Percentiles rank a stretch among this genome's conserved stretches.
These are phyloP conservation scores for Xiphophorus hellerii DNA, from an alignment of 2,113 vertebrate genomes.

Conservation along the genomic window DNA sequence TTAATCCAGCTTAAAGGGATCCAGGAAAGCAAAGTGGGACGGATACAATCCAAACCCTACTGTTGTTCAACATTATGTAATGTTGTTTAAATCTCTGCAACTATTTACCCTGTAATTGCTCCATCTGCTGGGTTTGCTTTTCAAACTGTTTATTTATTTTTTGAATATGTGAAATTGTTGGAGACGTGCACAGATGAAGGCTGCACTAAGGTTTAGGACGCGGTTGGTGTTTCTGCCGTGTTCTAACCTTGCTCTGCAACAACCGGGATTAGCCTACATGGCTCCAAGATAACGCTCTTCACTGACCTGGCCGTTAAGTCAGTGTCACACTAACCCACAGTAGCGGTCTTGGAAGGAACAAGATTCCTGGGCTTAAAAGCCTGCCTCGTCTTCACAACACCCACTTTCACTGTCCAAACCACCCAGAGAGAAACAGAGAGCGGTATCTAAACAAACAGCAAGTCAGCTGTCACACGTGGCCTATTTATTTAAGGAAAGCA, in stretches of 20 bases:
- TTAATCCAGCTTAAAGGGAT: neutral
- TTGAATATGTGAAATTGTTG: neutral
- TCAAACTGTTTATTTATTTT: neutral
- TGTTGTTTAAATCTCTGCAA: neutral
- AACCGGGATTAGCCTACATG: conserved; percentile 44
- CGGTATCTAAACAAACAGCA: conserved; percentile 35
- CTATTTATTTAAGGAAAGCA: conserved; percentile 76
- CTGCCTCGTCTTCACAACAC: neutral
- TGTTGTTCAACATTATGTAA: neutral
- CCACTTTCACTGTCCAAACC: conserved; percentile 6
- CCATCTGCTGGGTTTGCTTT: neutral
- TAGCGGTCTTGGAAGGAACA: conserved; percentile 17
- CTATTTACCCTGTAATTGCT: neutral
- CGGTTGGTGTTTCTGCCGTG: neutral
- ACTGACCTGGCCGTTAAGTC: conserved; percentile 31
- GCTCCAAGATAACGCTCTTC: neutral
- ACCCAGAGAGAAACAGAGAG: conserved; percentile 12
- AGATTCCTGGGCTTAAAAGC: conserved; percentile 23
- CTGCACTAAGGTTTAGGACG: neutral
- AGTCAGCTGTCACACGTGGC: conserved; percentile 62
- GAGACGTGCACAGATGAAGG: neutral
- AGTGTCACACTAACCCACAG: conserved; percentile 66
- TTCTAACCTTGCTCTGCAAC: conserved; percentile 9
- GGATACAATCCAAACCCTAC: neutral
- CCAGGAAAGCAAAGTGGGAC: neutral